phyloP scores from a whole-genome alignment of 2,797 vertebrate species.

The Serranus cabrilla region DNA sequence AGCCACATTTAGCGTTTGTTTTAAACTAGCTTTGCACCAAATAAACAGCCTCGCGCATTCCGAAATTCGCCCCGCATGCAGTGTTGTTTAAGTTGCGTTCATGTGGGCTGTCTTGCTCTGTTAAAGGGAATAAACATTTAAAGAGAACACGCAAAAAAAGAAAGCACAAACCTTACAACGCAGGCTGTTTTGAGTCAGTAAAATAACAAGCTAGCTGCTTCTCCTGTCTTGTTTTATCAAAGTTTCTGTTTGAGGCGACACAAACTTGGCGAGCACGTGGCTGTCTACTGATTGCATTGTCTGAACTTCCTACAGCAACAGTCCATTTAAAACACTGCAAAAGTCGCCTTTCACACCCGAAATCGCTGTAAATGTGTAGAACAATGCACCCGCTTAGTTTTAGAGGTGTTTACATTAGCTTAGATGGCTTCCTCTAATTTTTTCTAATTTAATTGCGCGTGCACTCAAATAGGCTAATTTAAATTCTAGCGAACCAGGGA shows the following conservation, averaged over 20 bases:
- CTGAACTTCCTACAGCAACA: slow-evolving; percentile 79
- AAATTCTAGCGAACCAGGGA: slow-evolving; percentile 21
- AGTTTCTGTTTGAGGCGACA: slow-evolving; percentile 59
- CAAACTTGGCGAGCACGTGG: slow-evolving; percentile 86
- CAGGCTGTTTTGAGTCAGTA: background rate
- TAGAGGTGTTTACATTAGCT: slow-evolving; percentile 4
- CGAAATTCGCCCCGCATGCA: slow-evolving; percentile 1
- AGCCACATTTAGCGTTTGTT: background rate
- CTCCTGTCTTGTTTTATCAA: slow-evolving; percentile 22
- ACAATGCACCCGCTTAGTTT: background rate
- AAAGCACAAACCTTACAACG: background rate
- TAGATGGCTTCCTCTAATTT: slow-evolving; percentile 18
- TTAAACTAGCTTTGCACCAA: slow-evolving; percentile 8
- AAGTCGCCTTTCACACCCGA: background rate
- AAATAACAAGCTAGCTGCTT: background rate
- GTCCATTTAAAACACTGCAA: slow-evolving; percentile 62
- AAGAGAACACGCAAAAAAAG: slow-evolving; percentile 29
- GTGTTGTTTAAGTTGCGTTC: slow-evolving; percentile 21
- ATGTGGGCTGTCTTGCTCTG: background rate
- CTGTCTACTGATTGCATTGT: slow-evolving; percentile 85
- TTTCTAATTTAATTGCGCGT: slow-evolving; percentile 65
- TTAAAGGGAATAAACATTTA: slow-evolving; percentile 40
- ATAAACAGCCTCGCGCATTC: slow-evolving; percentile 6
- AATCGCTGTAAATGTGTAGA: background rate
- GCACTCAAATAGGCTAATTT: slow-evolving; percentile 23